Evolutionary conservation across 2,888 invertebrate species (phyloP), one percentile per base, ranked within the genome.

Genomic region (Encarsia formosa): DNA sequence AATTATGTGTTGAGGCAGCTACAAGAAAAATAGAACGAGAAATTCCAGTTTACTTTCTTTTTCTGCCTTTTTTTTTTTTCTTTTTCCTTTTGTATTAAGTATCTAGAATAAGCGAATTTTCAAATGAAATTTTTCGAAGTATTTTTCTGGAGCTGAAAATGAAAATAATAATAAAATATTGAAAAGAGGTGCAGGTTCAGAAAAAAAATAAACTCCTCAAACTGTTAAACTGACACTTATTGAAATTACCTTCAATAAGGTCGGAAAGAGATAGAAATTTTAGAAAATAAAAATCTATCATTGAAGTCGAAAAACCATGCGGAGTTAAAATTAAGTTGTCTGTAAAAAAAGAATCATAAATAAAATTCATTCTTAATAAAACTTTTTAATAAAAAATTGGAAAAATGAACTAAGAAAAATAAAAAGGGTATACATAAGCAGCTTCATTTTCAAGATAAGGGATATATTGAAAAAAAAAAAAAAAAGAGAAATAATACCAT

Each of bases 401-500:
- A 35, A n/a, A 13, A 29, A 19, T 26, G 11, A 6, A 39, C 26
- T 6, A 13, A 5, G 19, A 19, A 32, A 24, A 11, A 24, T 16
- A 19, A 4, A 29, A 18, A 26, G n/a, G n/a, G n/a, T n/a, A n/a
- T n/a, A n/a, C n/a, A n/a, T n/a, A 31, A 19, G 2, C 4, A 13
- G 16, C 5, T 5, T 4, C 11, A 5, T 39, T 16, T 9, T 24
- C 22, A 13, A 6, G 20, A n/a, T 4, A 26, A 16, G 16, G 19
- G 5, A 29, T 43, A 4, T 13, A 43, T 16, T 2, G 23, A 23
- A 11, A 19, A 19, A 4, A 5, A 24, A 22, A 35, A 42, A 32
- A 40, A 8, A 40, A 34, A 34, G n/a, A 15, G 34, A n/a, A 34
- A 34, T 15, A 16, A 40, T 58, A 67, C 70, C 71, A 45, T 69